These are phyloP conservation scores for Operophtera brumata DNA, from an alignment of 2,888 invertebrate species.

Conservation along the genomic window DNA sequence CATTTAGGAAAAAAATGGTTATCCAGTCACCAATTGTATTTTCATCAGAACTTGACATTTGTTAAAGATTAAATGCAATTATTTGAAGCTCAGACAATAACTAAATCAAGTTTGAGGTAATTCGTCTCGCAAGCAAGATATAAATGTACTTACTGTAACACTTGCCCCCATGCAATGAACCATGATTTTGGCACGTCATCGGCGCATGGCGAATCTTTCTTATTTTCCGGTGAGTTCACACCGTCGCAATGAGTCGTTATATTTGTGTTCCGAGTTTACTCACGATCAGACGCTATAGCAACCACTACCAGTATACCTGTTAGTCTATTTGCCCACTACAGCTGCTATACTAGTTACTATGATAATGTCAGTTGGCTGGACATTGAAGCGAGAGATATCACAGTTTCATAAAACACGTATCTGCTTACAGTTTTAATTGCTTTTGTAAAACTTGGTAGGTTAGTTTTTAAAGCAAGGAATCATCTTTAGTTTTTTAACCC, in stretches of 20 bases:
- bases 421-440: not conserved
- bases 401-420: not conserved
- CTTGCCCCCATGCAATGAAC: not conserved
- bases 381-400: not conserved
- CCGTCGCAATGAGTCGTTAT: conserved; percentile 1
- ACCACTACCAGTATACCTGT: not conserved
- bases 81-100: too few species aligned
- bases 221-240: conserved; percentile 23
- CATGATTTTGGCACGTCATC: conserved; percentile 4
- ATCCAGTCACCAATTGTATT: too few species aligned
- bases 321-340: not conserved
- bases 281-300: not conserved
- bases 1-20: too few species aligned
- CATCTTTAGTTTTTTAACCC: too few species aligned
- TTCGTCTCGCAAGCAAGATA: not conserved
- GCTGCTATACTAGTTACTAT: not conserved
- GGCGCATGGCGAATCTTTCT: not conserved
- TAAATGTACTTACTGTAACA: too few species aligned
- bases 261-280: not conserved
- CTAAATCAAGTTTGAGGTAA: too few species aligned
- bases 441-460: not conserved
- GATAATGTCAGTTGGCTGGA: not conserved
- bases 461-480: not conserved
- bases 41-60: too few species aligned
- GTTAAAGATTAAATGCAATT: too few species aligned